These are phyloP conservation scores for Rosalia funebris DNA, from an alignment of 2,888 invertebrate genomes.

Conservation along the genomic window DNA sequence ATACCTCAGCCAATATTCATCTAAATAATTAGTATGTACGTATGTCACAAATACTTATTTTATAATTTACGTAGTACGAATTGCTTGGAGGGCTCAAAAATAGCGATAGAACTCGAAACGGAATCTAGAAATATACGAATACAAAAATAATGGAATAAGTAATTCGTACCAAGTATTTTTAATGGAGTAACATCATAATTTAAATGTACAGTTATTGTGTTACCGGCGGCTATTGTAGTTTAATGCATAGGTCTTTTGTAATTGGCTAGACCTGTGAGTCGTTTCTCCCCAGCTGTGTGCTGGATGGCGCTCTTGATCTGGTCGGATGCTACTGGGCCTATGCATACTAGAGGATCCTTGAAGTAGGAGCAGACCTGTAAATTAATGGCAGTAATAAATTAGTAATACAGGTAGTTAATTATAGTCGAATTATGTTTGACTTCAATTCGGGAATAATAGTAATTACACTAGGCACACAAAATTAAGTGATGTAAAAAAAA, in stretches of 20 bases:
- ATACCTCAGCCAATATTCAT: constrained; percentile 60
- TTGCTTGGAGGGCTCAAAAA: constrained; percentile 47
- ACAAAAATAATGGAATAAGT: constrained; percentile 16
- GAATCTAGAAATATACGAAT: constrained; percentile 14
- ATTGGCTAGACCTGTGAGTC: constrained; percentile 70
- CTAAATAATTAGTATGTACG: constrained; percentile 34
- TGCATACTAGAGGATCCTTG: constrained; percentile 88
- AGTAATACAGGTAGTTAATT: no score
- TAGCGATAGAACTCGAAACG: constrained; percentile 15
- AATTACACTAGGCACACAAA: no score
- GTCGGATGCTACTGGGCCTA: constrained; percentile 84
- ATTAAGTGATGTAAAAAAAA: no score
- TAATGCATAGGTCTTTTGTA: constrained; percentile 67
- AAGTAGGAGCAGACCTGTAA: constrained; percentile 89
- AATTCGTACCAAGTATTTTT: constrained; percentile 32
- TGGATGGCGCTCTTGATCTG: constrained; percentile 77
- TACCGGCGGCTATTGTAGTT: constrained; percentile 24
- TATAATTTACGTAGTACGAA: constrained; percentile 32
- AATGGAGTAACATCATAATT: constrained; percentile 11
- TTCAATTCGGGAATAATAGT: no score
- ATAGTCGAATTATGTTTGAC: no score
- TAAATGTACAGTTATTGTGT: constrained; percentile 21
- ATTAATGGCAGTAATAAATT: no score
- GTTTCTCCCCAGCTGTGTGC: constrained; percentile 84
- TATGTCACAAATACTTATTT: constrained; percentile 30